These are phyloP conservation scores for Sipha maydis DNA, from an alignment of 2,888 invertebrate genomes.

Conservation along the genomic window DNA sequence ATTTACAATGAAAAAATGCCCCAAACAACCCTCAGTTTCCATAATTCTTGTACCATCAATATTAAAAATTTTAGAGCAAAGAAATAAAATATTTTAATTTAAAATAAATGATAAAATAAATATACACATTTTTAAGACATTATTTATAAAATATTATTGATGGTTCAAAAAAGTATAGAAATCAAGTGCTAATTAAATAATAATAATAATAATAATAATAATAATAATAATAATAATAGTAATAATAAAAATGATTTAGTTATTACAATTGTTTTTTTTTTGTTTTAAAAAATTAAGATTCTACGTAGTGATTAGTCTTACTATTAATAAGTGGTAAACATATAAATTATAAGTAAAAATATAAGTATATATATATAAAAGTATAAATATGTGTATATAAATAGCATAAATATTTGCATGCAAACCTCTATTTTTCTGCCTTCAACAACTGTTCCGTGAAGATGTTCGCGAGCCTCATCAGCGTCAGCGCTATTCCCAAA, in stretches of 20 bases:
- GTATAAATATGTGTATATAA: no score
- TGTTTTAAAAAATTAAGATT: constrained; percentile 50
- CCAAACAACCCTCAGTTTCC: background rate
- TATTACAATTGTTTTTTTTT: constrained; percentile 54
- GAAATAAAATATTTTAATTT: background rate
- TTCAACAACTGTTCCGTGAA: constrained; percentile 99
- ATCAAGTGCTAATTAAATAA: constrained; percentile 41
- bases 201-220: constrained; percentile 33
- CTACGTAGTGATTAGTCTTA: constrained; percentile 61
- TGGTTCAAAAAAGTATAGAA: constrained; percentile 38
- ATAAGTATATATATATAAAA: constrained; percentile 15
- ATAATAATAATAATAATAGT: background rate
- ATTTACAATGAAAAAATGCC: constrained; percentile 45
- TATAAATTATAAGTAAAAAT: constrained; percentile 60
- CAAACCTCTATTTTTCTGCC: constrained; percentile 99
- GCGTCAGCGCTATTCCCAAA: constrained; percentile 99
- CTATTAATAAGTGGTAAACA: constrained; percentile 61
- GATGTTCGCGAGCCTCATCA: constrained; percentile 99
- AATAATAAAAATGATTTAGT: constrained; percentile 47
- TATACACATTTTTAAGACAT: background rate
- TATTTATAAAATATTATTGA: constrained; percentile 3
- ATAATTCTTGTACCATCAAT: constrained; percentile 45
- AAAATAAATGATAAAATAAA: constrained; percentile 5
- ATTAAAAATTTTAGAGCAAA: background rate
- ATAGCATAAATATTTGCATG: constrained; percentile 71